A percentile compares a stretch with the other conserved stretches of the same genome.
phyloP scores from a whole-genome alignment of 2,888 invertebrate species.

The Camptogramma bilineatum region DNA sequence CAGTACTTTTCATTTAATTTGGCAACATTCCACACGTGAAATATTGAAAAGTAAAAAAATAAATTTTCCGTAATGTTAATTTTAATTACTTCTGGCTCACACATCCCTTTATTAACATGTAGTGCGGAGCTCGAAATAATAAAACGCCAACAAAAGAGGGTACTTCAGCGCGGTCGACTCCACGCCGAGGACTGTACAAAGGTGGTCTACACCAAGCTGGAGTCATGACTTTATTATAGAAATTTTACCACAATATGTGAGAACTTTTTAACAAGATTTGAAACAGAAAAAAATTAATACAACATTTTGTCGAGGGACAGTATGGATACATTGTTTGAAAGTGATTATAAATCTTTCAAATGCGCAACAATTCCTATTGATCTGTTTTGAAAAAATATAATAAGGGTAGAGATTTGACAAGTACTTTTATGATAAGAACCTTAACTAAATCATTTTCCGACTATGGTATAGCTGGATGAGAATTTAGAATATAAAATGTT shows the following conservation, averaged over 20 bases:
- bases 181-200: slow-evolving; percentile 13
- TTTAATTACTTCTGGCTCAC: slow-evolving; percentile 57
- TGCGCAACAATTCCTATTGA: no score
- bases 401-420: no score
- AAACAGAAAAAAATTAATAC: no score
- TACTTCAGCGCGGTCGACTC: slow-evolving; percentile 45
- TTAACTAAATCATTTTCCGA: no score
- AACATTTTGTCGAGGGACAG: no score
- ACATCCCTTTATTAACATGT: slow-evolving; percentile 60
- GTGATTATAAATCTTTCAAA: no score
- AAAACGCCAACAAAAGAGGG: slow-evolving; percentile 60
- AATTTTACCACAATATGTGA: not conserved
- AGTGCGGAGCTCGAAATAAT: slow-evolving; percentile 55
- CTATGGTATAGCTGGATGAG: no score
- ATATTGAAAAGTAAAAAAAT: slow-evolving; percentile 19
- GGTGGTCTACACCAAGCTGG: slow-evolving; percentile 16
- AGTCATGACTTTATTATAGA: slow-evolving; percentile 17
- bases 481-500: no score
- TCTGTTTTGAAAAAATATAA: no score
- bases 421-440: no score
- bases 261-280: no score
- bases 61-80: slow-evolving; percentile 40
- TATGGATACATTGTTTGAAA: no score
- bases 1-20: not conserved
- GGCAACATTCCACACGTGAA: not conserved